Evolutionary conservation across 2,113 vertebrate genomes (phyloP).

Genomic region (Physeter macrocephalus): DNA sequence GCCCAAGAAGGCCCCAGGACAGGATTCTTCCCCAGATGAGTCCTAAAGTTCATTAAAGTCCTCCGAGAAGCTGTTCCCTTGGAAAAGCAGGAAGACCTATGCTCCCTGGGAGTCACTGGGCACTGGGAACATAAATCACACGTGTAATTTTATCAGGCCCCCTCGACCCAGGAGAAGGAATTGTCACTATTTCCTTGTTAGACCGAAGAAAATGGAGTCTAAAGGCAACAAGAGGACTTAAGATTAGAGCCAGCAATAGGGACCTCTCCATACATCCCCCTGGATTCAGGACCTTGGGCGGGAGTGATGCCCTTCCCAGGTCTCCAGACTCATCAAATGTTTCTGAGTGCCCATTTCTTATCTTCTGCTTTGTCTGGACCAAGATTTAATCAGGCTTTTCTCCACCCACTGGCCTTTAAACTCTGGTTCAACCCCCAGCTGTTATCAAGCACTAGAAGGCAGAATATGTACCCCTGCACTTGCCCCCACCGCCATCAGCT

Average conservation of each 20-base stretch:
- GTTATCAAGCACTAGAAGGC: not conserved
- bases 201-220: not conserved
- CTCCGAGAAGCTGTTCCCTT: too few species aligned
- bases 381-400: not conserved
- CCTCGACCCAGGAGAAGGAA: not conserved
- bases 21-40: too few species aligned
- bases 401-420: not conserved
- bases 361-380: not conserved
- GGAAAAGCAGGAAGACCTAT: too few species aligned
- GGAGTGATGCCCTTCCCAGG: not conserved
- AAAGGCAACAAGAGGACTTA: not conserved
- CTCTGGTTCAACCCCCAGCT: not conserved
- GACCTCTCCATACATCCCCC: not conserved
- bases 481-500: not conserved
- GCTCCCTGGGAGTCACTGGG: too few species aligned
- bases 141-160: not conserved
- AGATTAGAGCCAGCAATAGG: not conserved
- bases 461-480: not conserved
- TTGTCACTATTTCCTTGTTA: not conserved
- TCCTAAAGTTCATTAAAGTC: too few species aligned
- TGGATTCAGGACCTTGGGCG: not conserved
- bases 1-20: too few species aligned
- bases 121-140: not conserved
- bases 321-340: not conserved
- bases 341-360: not conserved